Conservation (phyloP, 1,140 invertebrate genomes). For the Dinothrombium tinctorium region DNA sequence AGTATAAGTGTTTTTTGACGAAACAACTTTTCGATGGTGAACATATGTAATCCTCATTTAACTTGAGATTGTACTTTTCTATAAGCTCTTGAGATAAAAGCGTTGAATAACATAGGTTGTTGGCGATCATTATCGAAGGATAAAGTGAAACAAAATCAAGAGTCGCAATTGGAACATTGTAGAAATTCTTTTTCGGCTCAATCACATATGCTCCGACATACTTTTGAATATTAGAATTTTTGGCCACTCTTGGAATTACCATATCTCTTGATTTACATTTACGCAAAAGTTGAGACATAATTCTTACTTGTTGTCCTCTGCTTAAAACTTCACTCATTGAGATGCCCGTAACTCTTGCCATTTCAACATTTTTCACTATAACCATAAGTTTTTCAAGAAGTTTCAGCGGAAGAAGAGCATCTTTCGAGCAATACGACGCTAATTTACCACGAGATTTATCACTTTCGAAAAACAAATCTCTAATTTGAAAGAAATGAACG, state of each 20-base stretch:
- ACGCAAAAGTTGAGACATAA: neutral
- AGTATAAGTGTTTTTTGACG: too few relatives aligned
- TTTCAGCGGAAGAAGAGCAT: neutral
- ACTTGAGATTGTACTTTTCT: conserved; percentile 15
- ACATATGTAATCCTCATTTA: neutral
- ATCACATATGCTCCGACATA: conserved; percentile 67
- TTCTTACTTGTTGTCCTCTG: neutral
- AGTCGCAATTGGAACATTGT: conserved; percentile 75
- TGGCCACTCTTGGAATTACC: too few relatives aligned
- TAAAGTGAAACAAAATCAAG: conserved; percentile 99
- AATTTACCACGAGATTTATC: neutral
- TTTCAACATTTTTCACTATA: too few relatives aligned
- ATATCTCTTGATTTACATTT: too few relatives aligned
- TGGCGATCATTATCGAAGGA: conserved; percentile 98
- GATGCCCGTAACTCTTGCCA: too few relatives aligned
- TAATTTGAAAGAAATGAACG: neutral
- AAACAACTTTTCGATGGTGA: conserved; percentile 26
- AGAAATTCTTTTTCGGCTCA: conserved; percentile 86
- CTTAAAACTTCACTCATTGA: neutral
- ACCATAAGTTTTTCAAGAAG: neutral
- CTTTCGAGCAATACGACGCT: neutral
- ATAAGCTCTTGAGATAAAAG: conserved; percentile 23
- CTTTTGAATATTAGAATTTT: neutral
- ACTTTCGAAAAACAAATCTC: neutral
- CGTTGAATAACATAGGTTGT: conserved; percentile 97